A percentile compares a stretch with the other conserved stretches of the same genome.
phyloP scores from a whole-genome alignment of 2,797 vertebrate species.

The Anabacerthia variegaticeps region DNA sequence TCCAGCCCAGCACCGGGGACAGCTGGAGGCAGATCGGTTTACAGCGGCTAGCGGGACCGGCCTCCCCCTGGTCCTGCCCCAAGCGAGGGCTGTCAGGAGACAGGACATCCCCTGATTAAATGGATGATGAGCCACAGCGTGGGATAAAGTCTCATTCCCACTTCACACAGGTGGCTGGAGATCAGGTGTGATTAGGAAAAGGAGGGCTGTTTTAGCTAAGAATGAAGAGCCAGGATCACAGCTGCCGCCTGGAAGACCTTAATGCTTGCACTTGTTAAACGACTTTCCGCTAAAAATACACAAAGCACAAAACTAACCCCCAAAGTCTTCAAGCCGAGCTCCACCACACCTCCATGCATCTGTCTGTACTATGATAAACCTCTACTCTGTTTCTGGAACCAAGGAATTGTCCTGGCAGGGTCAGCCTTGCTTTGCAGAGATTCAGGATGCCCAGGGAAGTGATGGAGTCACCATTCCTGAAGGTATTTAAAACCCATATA shows the following conservation, averaged over 20 bases:
- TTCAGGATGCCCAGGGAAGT: not conserved
- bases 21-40: constrained; percentile 24
- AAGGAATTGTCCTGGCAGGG: not conserved
- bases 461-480: not conserved
- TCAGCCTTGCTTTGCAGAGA: not conserved
- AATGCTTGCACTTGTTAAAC: not conserved
- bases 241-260: not conserved
- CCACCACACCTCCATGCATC: not conserved
- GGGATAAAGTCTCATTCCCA: fast-evolving
- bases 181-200: not conserved
- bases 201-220: not conserved
- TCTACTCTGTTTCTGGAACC: not conserved
- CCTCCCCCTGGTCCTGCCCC: not conserved
- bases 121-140: fast-evolving
- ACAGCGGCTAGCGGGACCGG: not conserved
- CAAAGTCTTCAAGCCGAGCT: not conserved
- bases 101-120: fast-evolving
- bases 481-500: not conserved
- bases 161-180: not conserved
- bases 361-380: not conserved
- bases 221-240: not conserved
- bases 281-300: not conserved
- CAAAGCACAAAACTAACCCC: not conserved
- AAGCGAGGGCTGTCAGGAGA: fast-evolving
- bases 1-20: not conserved